Percentiles rank a stretch among this genome's conserved stretches.
Conservation (phyloP, 2,797 vertebrate genomes). For the Gymnoscopelus microlampas region DNA sequence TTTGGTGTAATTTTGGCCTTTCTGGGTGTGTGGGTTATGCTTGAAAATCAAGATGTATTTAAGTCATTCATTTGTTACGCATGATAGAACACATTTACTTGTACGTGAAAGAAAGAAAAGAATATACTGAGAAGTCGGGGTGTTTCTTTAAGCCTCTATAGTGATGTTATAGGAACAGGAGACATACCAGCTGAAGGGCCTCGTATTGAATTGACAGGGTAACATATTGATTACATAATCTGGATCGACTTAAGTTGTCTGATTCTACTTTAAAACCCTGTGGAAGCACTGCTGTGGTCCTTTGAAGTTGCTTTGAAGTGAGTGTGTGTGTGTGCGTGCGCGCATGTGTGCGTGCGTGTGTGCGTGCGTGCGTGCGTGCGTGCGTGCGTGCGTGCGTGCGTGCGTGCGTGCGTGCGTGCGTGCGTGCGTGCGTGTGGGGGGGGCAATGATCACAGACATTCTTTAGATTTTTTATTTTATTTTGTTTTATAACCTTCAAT, state of each 20-base stretch:
- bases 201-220: slow-evolving; percentile 28
- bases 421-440: not conserved
- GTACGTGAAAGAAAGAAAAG: not conserved
- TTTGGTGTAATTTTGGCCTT: too few species aligned
- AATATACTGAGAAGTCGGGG: not conserved
- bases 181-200: slow-evolving; percentile 12
- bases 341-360: not conserved
- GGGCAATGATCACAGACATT: slow-evolving; percentile 33
- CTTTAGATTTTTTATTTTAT: slow-evolving; percentile 36
- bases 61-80: not conserved
- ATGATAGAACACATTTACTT: not conserved
- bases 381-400: too few species aligned
- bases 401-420: too few species aligned
- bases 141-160: slow-evolving; percentile 7
- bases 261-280: slow-evolving; percentile 19
- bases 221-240: slow-evolving; percentile 43
- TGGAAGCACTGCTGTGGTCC: slow-evolving; percentile 2
- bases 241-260: slow-evolving; percentile 22
- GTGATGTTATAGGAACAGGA: not conserved
- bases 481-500: slow-evolving; percentile 27
- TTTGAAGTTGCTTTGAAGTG: slow-evolving; percentile 35
- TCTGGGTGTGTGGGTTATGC: too few species aligned
- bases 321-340: not conserved
- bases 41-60: too few species aligned
- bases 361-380: too few species aligned